These are phyloP conservation scores for Acanthosepion lycidas DNA, from an alignment of 2,888 invertebrate genomes.

Conservation along the genomic window DNA sequence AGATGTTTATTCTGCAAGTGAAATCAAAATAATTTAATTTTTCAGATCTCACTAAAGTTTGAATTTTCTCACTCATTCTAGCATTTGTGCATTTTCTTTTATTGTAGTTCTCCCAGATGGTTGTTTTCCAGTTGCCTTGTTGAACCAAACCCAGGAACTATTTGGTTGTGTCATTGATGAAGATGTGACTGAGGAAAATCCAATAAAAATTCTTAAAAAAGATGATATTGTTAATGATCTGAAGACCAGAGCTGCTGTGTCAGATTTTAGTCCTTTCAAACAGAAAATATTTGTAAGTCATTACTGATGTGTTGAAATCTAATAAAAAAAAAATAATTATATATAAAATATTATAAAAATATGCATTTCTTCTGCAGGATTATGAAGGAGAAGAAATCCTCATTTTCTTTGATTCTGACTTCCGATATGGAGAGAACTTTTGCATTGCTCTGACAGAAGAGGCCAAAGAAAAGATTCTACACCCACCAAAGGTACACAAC, in stretches of 20 bases:
- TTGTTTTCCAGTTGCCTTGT: slow-evolving; percentile 71
- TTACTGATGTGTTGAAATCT: neutral
- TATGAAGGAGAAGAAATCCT: slow-evolving; percentile 74
- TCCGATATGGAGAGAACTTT: slow-evolving; percentile 75
- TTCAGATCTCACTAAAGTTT: neutral
- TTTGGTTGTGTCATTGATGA: slow-evolving; percentile 70
- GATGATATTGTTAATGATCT: slow-evolving; percentile 72
- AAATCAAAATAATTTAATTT: neutral
- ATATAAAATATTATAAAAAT: neutral
- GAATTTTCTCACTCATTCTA: neutral
- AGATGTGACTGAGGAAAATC: slow-evolving; percentile 72
- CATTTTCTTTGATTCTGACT: slow-evolving; percentile 73
- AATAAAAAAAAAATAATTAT: neutral
- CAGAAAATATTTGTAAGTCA: slow-evolving; percentile 69
- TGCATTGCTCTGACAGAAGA: slow-evolving; percentile 72
- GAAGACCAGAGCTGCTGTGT: slow-evolving; percentile 72
- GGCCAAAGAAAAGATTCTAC: slow-evolving; percentile 69
- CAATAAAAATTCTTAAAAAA: slow-evolving; percentile 71
- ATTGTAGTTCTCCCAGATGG: slow-evolving; percentile 69
- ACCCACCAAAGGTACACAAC: slow-evolving; percentile 48
- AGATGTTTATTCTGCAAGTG: neutral
- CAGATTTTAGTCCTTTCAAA: slow-evolving; percentile 73
- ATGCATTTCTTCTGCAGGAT: slow-evolving; percentile 59
- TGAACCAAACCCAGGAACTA: slow-evolving; percentile 73
- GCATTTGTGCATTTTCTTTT: slow-evolving; percentile 46